Base-by-base conservation (phyloP, 2,888 invertebrate genomes). In the Pyrocoelia pectoralis region DNA sequence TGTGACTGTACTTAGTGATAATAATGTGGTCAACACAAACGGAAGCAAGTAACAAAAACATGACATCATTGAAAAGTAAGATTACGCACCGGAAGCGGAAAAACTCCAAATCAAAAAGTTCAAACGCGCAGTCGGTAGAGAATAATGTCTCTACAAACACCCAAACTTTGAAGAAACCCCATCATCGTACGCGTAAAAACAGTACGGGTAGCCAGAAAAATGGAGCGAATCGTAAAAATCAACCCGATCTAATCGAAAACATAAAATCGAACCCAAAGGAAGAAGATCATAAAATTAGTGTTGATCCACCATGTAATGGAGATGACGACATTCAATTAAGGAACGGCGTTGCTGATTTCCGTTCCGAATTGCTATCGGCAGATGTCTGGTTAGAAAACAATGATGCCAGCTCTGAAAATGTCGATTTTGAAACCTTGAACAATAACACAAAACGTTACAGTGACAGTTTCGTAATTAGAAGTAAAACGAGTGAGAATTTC, bases 1-100 rank as follows among this genome's bases (percentile, higher is more conserved):
- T 59, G 59, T 64, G 64, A 59, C 64, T 64, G 24, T 56, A 55
- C 38, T 33, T 59, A 56, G 60, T 58, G 67, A 67, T 67, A 65
- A 73, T 63, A 67, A 81, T 81, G 81, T 81, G 81, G 81, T 81
- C 81, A 64, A 80, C 79, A 68, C 79, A 79, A 70, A 75, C 77
- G 77, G 79, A 79, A 72, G 68, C 74, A 66, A 72, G 75, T 62
- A 75, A 74, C 72, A 75, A 75, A 70, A 77, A 76, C 66, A 76
- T 78, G 75, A 79, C 79, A 74, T 79, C 80, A 77, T 78, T 80
- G 69, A 78, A 77, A 73, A 80, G 75, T 71, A 80, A 80, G 76
- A 80, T 80, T 73, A 79, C 78, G 49, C 77, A 80, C 74, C 71
- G 79, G 78, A 81, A 81, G 71, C 80, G 77, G 73, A 79, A 79